Conservation (phyloP, 1,140 invertebrate genomes). For the honey bee (Apis mellifera) region Amel_HAv3.1 CM009936.2:16368001-16368500, state of each 20-base stretch:
- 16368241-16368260: constrained; percentile 70
- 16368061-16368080: constrained; percentile 6
- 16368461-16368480: too few relatives aligned
- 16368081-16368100: not conserved
- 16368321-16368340: not conserved
- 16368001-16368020: constrained; percentile 59
- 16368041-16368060: not conserved
- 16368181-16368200: constrained; percentile 48
- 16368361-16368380: too few relatives aligned
- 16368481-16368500: too few relatives aligned
- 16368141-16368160: not conserved
- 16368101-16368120: too few relatives aligned
- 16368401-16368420: too few relatives aligned
- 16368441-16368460: too few relatives aligned
- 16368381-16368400: too few relatives aligned
- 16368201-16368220: constrained; percentile 58
- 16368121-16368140: constrained; percentile 17
- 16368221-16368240: constrained; percentile 71
- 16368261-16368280: constrained; percentile 65
- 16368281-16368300: constrained; percentile 40
- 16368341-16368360: constrained; percentile 7
- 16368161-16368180: not conserved
- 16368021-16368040: not conserved
- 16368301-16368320: not conserved
- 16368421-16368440: too few relatives aligned